Conservation (phyloP, 2,888 invertebrate genomes). For the Charanyca ferruginea region DNA sequence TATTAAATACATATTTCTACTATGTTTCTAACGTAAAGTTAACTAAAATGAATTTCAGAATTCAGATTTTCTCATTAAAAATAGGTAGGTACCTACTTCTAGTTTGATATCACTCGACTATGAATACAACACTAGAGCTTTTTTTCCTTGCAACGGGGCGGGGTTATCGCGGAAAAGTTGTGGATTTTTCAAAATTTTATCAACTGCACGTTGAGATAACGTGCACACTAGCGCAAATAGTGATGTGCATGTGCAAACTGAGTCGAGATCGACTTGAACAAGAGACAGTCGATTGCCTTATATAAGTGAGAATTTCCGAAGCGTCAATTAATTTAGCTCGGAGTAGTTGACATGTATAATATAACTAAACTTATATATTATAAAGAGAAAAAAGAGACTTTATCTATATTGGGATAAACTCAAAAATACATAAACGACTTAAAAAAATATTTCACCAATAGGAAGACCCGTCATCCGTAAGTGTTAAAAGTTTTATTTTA, state of each 20-base stretch:
- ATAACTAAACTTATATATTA: too few species aligned
- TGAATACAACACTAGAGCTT: slow-evolving; percentile 81
- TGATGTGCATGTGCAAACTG: slow-evolving; percentile 70
- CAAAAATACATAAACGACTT: too few species aligned
- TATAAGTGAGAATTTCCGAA: neutral
- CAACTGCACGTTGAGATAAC: slow-evolving; percentile 81
- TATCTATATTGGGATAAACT: too few species aligned
- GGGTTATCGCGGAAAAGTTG: slow-evolving; percentile 91
- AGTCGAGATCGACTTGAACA: slow-evolving; percentile 69
- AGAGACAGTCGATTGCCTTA: slow-evolving; percentile 67
- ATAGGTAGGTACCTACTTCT: neutral
- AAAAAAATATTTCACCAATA: too few species aligned
- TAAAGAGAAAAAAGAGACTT: too few species aligned
- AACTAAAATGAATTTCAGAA: neutral
- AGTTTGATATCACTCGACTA: slow-evolving; percentile 67
- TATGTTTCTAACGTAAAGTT: neutral
- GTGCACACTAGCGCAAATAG: slow-evolving; percentile 79
- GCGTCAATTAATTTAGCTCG: neutral
- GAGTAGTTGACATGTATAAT: neutral
- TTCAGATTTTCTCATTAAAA: neutral
- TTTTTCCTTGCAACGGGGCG: slow-evolving; percentile 83
- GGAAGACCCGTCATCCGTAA: too few species aligned
- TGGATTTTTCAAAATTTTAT: slow-evolving; percentile 91
- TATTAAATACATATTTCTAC: neutral
- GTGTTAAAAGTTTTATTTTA: too few species aligned